A percentile compares a stretch with the other conserved stretches of the same genome.
phyloP scores from a whole-genome alignment of 2,113 vertebrate species.

The Cyrtonyx montezumae region DNA sequence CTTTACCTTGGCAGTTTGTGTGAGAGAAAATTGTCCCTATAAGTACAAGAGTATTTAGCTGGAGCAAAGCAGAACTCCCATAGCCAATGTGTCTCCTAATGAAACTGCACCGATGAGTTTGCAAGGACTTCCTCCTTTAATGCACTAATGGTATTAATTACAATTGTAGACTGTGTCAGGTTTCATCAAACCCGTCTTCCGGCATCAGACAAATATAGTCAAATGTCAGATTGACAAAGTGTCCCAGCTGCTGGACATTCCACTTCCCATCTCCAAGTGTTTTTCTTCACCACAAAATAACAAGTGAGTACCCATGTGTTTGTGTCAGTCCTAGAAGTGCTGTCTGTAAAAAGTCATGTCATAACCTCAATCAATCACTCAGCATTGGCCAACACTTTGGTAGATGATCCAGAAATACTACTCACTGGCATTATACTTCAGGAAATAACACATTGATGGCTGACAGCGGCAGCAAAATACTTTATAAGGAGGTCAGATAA shows the following conservation, averaged over 20 bases:
- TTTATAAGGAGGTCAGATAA: not conserved
- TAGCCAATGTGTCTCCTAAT: not conserved
- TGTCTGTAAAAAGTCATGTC: slow-evolving; percentile 61
- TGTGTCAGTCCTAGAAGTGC: not conserved
- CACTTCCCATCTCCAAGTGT: slow-evolving; percentile 1
- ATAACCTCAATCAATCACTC: slow-evolving; percentile 65
- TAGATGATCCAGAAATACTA: slow-evolving; percentile 63
- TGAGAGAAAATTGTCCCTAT: not conserved
- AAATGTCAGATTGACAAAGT: slow-evolving; percentile 11
- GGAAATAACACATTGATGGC: slow-evolving; percentile 27
- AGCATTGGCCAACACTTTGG: not conserved
- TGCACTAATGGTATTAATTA: slow-evolving; percentile 5
- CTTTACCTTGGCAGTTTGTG: not conserved
- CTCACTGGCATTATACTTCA: slow-evolving; percentile 23
- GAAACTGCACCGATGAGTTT: not conserved
- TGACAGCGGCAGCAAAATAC: slow-evolving; percentile 33
- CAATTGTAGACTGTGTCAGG: not conserved
- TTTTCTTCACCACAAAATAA: slow-evolving; percentile 45
- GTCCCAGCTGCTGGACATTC: slow-evolving; percentile 42
- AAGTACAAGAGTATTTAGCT: not conserved
- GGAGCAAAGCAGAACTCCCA: not conserved
- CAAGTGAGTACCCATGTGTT: slow-evolving; percentile 18
- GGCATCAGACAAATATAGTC: slow-evolving; percentile 28
- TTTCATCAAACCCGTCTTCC: slow-evolving; percentile 43
- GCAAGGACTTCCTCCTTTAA: not conserved